Evolutionary conservation across 2,797 vertebrate species (phyloP).

Genomic region (Remorina albescens): DNA sequence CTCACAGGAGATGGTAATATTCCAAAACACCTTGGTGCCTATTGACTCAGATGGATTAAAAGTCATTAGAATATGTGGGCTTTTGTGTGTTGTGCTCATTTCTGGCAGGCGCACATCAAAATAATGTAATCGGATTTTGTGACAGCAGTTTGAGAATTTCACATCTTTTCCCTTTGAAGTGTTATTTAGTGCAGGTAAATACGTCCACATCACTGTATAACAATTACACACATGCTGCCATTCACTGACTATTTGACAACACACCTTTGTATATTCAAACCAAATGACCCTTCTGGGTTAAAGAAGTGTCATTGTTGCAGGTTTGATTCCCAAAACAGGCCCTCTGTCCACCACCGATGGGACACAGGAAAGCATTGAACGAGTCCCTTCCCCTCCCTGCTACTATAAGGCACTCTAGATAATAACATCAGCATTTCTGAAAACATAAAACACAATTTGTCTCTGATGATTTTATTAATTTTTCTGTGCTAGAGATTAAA

Average conservation of each 20-base stretch:
- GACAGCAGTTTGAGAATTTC: constrained; percentile 67
- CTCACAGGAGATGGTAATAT: constrained; percentile 74
- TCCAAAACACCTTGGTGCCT: constrained; percentile 74
- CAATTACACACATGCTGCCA: constrained; percentile 1
- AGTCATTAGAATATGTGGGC: constrained; percentile 80
- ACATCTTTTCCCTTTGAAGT: constrained; percentile 73
- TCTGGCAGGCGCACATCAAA: constrained; percentile 72
- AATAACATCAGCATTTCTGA: constrained; percentile 57
- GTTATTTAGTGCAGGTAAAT: constrained; percentile 70
- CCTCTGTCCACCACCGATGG: constrained; percentile 5
- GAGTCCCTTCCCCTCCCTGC: constrained; percentile 28
- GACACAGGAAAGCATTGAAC: constrained; percentile 21
- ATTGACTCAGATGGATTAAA: constrained; percentile 82
- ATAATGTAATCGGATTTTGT: constrained; percentile 77
- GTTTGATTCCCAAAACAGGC: constrained; percentile 31
- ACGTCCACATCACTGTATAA: constrained; percentile 55
- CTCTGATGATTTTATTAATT: constrained; percentile 78
- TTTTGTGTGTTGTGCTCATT: constrained; percentile 74
- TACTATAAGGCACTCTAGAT: constrained; percentile 51
- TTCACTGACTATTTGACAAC: background rate
- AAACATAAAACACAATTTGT: constrained; percentile 68
- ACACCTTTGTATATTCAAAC: background rate
- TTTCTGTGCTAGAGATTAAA: constrained; percentile 69
- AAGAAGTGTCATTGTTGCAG: constrained; percentile 2
- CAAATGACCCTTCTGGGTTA: background rate